phyloP scores from a whole-genome alignment of 53 echinoderm and acorn worm species.

The Paelopatides confundens region DNA sequence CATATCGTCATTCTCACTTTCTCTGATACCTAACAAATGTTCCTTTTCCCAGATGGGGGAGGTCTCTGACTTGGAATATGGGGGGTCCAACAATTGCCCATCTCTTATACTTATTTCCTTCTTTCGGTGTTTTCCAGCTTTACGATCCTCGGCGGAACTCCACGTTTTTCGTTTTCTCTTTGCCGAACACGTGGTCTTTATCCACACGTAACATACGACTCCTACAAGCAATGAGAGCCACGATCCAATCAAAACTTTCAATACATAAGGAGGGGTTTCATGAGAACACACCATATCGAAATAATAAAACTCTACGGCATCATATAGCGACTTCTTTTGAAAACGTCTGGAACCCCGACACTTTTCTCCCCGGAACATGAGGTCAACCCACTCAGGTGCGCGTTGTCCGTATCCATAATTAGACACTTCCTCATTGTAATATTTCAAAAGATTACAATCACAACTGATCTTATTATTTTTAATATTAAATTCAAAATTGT shows the following conservation, averaged over 20 bases:
- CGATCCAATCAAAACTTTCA: neutral
- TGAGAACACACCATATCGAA: conserved; percentile 21
- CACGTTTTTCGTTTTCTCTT: neutral
- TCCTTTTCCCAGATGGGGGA: conserved; percentile 7
- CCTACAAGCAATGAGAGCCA: conserved; percentile 7
- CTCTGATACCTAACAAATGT: neutral
- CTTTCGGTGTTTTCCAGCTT: neutral
- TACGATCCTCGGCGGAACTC: neutral
- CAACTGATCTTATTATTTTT: neutral
- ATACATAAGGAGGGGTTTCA: conserved; percentile 2
- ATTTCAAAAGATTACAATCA: conserved; percentile 11
- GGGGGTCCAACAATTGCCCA: neutral
- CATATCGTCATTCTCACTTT: neutral
- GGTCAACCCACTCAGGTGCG: neutral
- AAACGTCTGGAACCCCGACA: neutral
- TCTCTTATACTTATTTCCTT: neutral
- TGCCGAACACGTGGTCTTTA: conserved; percentile 20
- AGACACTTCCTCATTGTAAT: neutral
- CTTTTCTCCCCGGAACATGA: neutral
- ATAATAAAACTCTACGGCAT: neutral
- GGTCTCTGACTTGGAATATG: neutral
- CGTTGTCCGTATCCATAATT: neutral
- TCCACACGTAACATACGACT: conserved; percentile 9
- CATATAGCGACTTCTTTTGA: neutral
- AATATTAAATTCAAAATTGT: neutral